A percentile compares a stretch with the other conserved stretches of the same genome.
These are phyloP conservation scores for Smithornis capensis DNA, from an alignment of 2,113 vertebrate species.

Conservation along the genomic window DNA sequence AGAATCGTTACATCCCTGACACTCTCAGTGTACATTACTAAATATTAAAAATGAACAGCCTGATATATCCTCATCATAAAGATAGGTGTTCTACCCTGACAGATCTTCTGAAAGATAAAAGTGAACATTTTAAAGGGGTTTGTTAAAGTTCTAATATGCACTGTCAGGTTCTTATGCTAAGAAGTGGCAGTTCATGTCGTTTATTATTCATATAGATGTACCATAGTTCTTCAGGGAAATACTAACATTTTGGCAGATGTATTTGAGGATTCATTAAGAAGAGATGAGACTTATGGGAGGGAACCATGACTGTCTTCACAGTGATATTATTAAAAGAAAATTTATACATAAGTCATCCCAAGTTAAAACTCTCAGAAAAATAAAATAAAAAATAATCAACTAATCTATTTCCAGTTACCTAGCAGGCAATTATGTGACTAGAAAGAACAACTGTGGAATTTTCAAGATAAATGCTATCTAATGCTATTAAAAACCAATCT, in stretches of 20 bases:
- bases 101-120: neutral
- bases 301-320: neutral
- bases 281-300: neutral
- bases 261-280: neutral
- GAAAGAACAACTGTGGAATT: neutral
- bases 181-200: neutral
- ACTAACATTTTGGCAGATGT: neutral
- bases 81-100: neutral
- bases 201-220: neutral
- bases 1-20: neutral
- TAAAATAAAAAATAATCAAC: neutral
- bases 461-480: neutral
- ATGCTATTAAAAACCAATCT: neutral
- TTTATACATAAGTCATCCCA: rapidly evolving
- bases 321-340: neutral
- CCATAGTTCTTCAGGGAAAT: neutral
- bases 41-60: neutral
- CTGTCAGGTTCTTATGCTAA: neutral
- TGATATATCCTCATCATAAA: neutral
- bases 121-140: neutral
- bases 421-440: neutral
- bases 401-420: neutral
- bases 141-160: neutral
- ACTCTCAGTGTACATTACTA: neutral
- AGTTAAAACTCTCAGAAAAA: neutral